phyloP scores from a whole-genome alignment of 2,797 vertebrate species.

The Periparus ater region DNA sequence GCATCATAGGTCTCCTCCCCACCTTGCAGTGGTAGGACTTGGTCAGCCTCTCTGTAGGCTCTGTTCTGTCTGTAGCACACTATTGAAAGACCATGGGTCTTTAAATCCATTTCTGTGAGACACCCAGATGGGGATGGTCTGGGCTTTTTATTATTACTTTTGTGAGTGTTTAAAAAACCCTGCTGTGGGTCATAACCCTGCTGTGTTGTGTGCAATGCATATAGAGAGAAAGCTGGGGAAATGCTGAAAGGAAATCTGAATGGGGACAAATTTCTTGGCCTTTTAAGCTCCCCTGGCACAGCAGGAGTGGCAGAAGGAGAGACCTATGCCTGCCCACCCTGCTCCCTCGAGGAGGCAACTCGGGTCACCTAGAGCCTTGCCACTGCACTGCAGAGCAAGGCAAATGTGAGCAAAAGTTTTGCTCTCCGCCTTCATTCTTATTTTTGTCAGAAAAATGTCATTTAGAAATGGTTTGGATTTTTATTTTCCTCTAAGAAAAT shows the following conservation, averaged over 20 bases:
- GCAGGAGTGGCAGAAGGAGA: background rate
- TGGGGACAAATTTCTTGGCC: background rate
- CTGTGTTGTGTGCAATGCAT: accelerated
- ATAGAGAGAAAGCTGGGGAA: background rate
- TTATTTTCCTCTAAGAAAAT: background rate
- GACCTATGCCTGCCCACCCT: background rate
- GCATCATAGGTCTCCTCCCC: background rate
- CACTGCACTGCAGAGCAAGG: background rate
- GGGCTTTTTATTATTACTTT: background rate
- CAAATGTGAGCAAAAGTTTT: background rate
- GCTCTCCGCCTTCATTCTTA: background rate
- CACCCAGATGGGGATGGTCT: background rate
- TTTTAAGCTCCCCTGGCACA: background rate
- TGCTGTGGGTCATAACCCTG: background rate
- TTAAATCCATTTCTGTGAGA: background rate
- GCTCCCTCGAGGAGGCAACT: accelerated
- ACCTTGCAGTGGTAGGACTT: background rate
- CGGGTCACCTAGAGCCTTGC: background rate
- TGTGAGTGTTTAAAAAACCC: background rate
- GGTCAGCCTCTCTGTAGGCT: background rate
- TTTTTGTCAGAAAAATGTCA: background rate
- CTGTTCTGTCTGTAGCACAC: background rate
- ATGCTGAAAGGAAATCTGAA: background rate
- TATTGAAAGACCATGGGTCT: background rate
- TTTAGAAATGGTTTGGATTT: background rate